These are phyloP conservation scores for Urocitellus parryii DNA, from an alignment of 2,113 vertebrate genomes.

Conservation along the genomic window DNA sequence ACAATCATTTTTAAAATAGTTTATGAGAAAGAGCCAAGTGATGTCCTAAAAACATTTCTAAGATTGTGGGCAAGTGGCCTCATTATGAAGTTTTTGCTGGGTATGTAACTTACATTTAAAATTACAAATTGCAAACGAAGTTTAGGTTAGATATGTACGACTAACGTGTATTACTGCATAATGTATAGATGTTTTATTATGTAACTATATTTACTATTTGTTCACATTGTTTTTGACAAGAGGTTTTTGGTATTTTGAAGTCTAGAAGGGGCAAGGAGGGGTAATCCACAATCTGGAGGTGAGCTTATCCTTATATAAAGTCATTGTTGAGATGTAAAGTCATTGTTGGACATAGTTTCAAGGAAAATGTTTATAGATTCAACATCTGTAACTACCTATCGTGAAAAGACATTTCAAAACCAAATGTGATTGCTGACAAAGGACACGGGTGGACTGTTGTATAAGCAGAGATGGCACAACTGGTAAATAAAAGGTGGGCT, in stretches of 20 bases:
- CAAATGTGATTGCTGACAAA: slow-evolving; percentile 51
- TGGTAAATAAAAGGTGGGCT: not conserved
- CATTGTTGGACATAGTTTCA: slow-evolving; percentile 58
- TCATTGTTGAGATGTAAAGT: slow-evolving; percentile 50
- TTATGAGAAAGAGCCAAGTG: not conserved
- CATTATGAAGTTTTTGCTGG: not conserved
- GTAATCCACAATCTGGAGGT: not conserved
- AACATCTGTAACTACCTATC: slow-evolving; percentile 65
- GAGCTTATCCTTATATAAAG: not conserved
- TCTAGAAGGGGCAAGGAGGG: not conserved
- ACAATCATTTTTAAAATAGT: not conserved
- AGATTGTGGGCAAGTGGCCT: not conserved
- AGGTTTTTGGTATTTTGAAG: not conserved
- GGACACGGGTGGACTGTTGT: not conserved
- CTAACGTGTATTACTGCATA: not conserved
- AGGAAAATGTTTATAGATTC: slow-evolving; percentile 67
- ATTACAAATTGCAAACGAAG: slow-evolving; percentile 34
- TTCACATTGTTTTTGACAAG: slow-evolving; percentile 32
- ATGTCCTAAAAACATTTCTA: not conserved
- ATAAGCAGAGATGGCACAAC: not conserved
- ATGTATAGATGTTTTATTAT: not conserved
- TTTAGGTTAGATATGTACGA: not conserved
- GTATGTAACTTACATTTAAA: slow-evolving; percentile 10
- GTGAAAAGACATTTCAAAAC: slow-evolving; percentile 64
- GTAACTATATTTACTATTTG: slow-evolving; percentile 1